These are phyloP conservation scores for Platalea minor DNA, from an alignment of 2,797 vertebrate genomes.

Conservation along the genomic window DNA sequence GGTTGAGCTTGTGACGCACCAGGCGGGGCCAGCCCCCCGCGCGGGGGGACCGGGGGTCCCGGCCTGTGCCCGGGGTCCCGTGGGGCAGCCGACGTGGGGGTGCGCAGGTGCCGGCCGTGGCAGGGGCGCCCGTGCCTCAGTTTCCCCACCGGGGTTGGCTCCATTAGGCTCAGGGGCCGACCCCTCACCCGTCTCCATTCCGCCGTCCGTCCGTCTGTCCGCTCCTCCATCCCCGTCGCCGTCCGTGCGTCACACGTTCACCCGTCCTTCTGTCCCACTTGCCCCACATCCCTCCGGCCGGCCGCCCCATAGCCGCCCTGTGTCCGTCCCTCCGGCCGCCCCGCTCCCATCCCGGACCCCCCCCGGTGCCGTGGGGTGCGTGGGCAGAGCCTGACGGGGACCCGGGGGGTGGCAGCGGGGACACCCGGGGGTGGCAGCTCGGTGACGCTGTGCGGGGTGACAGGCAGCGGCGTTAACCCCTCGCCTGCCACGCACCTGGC, in stretches of 20 bases:
- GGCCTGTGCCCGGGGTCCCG: not conserved
- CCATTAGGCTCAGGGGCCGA: rapidly evolving
- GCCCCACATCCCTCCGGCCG: not conserved
- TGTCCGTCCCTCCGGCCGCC: not conserved
- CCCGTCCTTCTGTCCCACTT: not conserved
- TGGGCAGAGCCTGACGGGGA: not conserved
- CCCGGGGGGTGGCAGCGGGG: not conserved
- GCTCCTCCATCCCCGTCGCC: not conserved
- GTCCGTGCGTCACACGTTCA: not conserved
- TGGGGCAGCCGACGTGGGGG: rapidly evolving
- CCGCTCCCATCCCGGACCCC: not conserved
- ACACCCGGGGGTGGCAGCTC: not conserved
- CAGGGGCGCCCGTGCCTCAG: not conserved
- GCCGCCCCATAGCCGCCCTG: rapidly evolving
- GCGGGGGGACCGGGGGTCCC: rapidly evolving
- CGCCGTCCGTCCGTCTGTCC: not conserved
- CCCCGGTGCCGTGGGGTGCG: not conserved
- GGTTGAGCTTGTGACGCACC: not conserved
- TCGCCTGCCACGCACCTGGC: rapidly evolving
- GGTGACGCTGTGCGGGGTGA: not conserved
- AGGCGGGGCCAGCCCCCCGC: not conserved
- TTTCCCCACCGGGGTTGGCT: rapidly evolving
- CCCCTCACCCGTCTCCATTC: not conserved
- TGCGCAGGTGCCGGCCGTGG: rapidly evolving
- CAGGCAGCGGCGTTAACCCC: not conserved